A percentile compares a stretch with the other conserved stretches of the same genome.
phyloP scores from a whole-genome alignment of 2,888 invertebrate species.

The Drosophila birchii region DNA sequence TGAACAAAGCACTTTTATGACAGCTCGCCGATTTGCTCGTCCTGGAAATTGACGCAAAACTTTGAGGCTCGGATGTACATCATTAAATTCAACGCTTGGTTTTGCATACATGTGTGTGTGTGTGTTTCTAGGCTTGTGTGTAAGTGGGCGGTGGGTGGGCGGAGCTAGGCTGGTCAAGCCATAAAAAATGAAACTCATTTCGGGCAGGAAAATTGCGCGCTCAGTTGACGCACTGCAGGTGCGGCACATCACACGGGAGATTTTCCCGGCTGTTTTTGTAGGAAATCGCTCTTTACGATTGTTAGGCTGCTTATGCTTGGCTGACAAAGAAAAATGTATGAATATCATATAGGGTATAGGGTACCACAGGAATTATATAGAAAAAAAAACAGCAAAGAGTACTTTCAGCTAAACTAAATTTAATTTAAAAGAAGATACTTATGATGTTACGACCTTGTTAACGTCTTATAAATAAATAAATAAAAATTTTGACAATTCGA shows the following conservation, averaged over 20 bases:
- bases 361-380: background rate
- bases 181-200: constrained; percentile 52
- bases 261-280: constrained; percentile 28
- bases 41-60: constrained; percentile 52
- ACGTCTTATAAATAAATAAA: background rate
- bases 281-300: constrained; percentile 44
- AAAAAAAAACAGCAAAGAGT: background rate
- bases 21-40: constrained; percentile 63
- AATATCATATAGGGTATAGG: background rate
- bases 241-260: constrained; percentile 51
- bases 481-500: background rate
- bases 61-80: constrained; percentile 42
- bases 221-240: constrained; percentile 68
- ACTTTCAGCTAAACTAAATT: rapidly evolving
- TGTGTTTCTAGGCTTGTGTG: constrained; percentile 5
- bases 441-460: background rate
- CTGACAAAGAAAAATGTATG: constrained; percentile 4
- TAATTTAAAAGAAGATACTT: background rate
- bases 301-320: constrained; percentile 26
- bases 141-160: constrained; percentile 1
- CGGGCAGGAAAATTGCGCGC: constrained; percentile 50
- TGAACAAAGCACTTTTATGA: constrained; percentile 64
- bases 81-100: constrained; percentile 61
- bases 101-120: constrained; percentile 48
- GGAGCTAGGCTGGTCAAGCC: constrained; percentile 48